These are phyloP conservation scores for Melanocharis versteri DNA, from an alignment of 2,113 vertebrate genomes.

Conservation along the genomic window DNA sequence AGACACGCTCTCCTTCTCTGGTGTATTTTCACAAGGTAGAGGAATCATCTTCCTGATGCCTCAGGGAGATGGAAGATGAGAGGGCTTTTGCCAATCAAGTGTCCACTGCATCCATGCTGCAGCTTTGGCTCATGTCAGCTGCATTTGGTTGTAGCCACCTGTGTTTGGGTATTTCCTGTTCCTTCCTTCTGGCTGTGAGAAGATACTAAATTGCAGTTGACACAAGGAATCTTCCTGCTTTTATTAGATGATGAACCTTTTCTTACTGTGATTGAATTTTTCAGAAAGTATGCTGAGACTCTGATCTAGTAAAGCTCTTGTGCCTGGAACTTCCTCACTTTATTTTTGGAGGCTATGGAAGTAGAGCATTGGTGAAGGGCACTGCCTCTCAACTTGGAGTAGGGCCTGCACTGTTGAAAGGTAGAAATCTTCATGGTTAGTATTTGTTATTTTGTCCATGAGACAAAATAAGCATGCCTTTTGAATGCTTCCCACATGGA, in stretches of 20 bases:
- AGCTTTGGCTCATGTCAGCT: background rate
- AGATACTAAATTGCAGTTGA: background rate
- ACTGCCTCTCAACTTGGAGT: background rate
- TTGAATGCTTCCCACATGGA: background rate
- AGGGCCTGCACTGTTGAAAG: background rate
- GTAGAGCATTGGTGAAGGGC: background rate
- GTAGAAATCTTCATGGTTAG: background rate
- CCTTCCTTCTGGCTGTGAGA: background rate
- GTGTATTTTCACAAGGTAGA: background rate
- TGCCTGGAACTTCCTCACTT: background rate
- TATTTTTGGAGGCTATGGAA: background rate
- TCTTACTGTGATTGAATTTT: background rate
- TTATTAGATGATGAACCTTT: background rate
- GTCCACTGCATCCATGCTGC: rapidly evolving
- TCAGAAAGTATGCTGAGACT: background rate
- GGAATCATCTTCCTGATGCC: background rate
- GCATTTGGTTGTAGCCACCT: background rate
- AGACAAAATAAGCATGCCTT: constrained; percentile 1
- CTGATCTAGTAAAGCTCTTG: background rate
- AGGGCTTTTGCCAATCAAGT: background rate
- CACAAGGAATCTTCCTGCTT: background rate
- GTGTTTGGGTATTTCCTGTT: background rate
- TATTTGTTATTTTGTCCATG: background rate
- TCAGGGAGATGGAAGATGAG: background rate
- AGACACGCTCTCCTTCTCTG: background rate